A percentile compares a stretch with the other conserved stretches of the same genome.
These are phyloP conservation scores for Coptodon bakossiorum DNA, from an alignment of 2,113 vertebrate genomes.

Conservation along the genomic window DNA sequence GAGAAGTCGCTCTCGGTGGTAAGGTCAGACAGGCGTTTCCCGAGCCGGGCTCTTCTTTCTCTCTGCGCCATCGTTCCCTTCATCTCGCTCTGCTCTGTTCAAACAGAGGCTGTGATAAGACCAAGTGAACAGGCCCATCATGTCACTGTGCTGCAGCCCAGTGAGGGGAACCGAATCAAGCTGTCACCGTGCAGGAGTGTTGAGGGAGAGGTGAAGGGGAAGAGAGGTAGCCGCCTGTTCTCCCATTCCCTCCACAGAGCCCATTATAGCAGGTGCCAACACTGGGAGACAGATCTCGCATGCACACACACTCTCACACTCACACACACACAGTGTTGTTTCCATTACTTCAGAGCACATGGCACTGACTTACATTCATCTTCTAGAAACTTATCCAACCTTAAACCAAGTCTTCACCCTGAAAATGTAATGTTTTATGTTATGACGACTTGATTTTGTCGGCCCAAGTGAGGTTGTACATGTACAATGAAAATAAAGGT, in stretches of 20 bases:
- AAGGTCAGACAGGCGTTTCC: slow-evolving; percentile 92
- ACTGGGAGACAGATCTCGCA: slow-evolving; percentile 73
- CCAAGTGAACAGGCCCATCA: slow-evolving; percentile 91
- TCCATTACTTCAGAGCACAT: not conserved
- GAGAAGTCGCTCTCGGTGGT: slow-evolving; percentile 85
- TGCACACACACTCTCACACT: slow-evolving; percentile 1
- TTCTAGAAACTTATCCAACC: not conserved
- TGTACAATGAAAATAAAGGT: not conserved
- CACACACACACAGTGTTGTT: not conserved
- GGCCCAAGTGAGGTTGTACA: not conserved
- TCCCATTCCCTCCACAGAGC: slow-evolving; percentile 77
- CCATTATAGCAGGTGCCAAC: slow-evolving; percentile 90
- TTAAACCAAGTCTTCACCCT: not conserved
- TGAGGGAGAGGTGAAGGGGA: slow-evolving; percentile 55
- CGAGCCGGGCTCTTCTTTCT: slow-evolving; percentile 79
- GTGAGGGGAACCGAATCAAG: slow-evolving; percentile 88
- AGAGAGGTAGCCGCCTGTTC: slow-evolving; percentile 36
- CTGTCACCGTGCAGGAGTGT: slow-evolving; percentile 82
- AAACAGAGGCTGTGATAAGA: slow-evolving; percentile 87
- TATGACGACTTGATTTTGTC: not conserved
- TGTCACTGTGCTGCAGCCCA: slow-evolving; percentile 83
- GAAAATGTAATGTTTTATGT: not conserved
- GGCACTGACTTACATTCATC: not conserved
- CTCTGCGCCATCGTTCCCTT: slow-evolving; percentile 58
- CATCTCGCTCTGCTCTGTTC: slow-evolving; percentile 23